Percentiles rank a stretch among this genome's conserved stretches.
phyloP scores from a whole-genome alignment of 1,140 invertebrate genomes.

The Macrotrachela quadricornifera region DNA sequence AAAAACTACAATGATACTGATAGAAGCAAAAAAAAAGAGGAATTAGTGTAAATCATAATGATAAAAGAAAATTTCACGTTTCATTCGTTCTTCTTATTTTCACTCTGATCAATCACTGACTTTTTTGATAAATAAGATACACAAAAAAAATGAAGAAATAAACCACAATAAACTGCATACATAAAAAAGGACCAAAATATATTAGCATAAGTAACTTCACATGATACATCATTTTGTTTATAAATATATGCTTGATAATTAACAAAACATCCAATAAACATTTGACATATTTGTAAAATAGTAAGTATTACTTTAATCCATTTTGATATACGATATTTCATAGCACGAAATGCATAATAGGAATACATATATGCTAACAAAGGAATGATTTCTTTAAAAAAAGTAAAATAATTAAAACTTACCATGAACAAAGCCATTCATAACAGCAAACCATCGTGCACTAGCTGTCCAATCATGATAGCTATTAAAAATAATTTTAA shows the following conservation, averaged over 20 bases:
- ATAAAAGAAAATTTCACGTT: too few relatives aligned
- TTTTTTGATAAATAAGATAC: neutral
- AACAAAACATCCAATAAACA: slow-evolving; percentile 73
- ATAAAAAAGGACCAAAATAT: slow-evolving; percentile 69
- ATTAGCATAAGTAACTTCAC: slow-evolving; percentile 63
- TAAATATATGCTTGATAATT: too few relatives aligned
- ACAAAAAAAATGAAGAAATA: slow-evolving; percentile 34
- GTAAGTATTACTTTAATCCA: slow-evolving; percentile 78
- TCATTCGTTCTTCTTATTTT: too few relatives aligned
- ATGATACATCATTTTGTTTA: slow-evolving; percentile 41
- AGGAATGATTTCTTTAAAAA: too few relatives aligned
- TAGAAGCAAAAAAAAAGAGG: too few relatives aligned
- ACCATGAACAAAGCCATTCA: slow-evolving; percentile 84
- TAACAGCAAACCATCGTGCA: slow-evolving; percentile 79
- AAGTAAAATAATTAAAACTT: too few relatives aligned
- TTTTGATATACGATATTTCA: slow-evolving; percentile 59
- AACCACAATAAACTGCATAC: slow-evolving; percentile 49
- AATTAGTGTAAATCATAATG: too few relatives aligned
- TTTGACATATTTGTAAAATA: slow-evolving; percentile 67
- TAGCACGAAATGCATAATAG: slow-evolving; percentile 73
- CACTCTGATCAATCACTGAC: too few relatives aligned
- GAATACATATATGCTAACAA: slow-evolving; percentile 64
- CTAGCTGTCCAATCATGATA: slow-evolving; percentile 18
- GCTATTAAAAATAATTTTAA: too few relatives aligned
- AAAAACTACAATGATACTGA: too few relatives aligned